phyloP scores from a whole-genome alignment of 2,113 vertebrate species.

The Melanerpes formicivorus region DNA sequence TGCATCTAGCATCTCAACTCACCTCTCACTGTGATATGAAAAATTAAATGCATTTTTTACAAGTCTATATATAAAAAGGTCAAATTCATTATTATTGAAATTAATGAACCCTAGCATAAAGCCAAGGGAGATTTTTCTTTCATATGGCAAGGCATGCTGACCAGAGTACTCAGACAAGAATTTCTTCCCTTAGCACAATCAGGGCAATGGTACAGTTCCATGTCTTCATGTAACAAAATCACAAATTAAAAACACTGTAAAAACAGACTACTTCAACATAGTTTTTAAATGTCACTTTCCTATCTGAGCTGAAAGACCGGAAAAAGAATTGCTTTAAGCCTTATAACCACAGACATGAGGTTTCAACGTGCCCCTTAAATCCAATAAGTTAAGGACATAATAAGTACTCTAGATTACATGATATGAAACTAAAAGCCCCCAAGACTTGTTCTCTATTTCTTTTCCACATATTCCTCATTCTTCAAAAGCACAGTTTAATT shows the following conservation, averaged over 20 bases:
- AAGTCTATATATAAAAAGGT: conserved; percentile 16
- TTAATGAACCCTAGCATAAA: conserved; percentile 61
- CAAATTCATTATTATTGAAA: conserved; percentile 67
- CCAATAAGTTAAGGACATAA: background rate
- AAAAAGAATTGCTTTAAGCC: background rate
- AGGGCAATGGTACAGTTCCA: background rate
- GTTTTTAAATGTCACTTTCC: background rate
- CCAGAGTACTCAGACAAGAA: background rate
- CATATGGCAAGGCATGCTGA: background rate
- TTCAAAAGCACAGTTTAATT: background rate
- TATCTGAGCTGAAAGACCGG: background rate
- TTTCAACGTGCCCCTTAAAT: background rate
- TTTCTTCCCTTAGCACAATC: background rate
- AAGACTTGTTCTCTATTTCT: background rate
- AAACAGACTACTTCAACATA: background rate
- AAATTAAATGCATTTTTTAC: conserved; percentile 35
- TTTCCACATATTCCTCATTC: background rate
- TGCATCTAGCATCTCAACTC: conserved; percentile 58
- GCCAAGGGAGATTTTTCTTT: conserved; percentile 2
- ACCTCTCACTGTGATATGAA: conserved; percentile 62
- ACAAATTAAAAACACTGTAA: background rate
- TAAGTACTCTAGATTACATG: background rate
- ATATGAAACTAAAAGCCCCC: background rate
- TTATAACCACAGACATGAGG: background rate
- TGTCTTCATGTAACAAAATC: background rate